Conservation (phyloP, 1,140 invertebrate genomes). For the Psilanteris sp. region DNA sequence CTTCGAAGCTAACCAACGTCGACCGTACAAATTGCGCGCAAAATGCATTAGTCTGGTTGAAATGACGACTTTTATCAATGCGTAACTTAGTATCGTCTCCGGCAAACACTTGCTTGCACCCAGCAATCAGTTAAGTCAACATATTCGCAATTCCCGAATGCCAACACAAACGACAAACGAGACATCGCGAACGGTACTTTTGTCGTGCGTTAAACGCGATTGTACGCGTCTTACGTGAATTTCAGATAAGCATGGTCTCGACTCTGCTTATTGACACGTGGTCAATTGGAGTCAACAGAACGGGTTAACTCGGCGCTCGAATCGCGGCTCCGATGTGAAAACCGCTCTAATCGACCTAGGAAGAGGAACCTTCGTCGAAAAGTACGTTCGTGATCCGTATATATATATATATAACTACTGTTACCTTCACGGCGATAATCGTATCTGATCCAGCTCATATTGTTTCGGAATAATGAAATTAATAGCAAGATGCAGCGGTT, state of each 20-base stretch:
- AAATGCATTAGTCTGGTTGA: no score
- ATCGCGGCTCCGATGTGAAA: conserved; percentile 28
- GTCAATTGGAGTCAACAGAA: conserved; percentile 75
- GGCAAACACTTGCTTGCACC: background rate
- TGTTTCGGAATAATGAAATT: conserved; percentile 39
- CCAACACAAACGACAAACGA: conserved; percentile 1
- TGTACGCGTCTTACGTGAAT: conserved; percentile 11
- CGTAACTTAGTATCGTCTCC: no score
- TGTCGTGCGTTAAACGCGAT: no score
- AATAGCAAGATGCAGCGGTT: conserved; percentile 21
- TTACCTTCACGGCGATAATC: conserved; percentile 34
- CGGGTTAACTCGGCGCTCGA: conserved; percentile 68
- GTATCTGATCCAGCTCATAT: conserved; percentile 24
- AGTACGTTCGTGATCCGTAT: no score
- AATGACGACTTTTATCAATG: no score
- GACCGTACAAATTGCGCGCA: no score
- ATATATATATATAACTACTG: conserved; percentile 8
- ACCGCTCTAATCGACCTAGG: conserved; percentile 14
- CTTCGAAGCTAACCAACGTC: no score
- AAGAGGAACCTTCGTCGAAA: conserved; percentile 18
- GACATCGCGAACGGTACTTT: background rate
- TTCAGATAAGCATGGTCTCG: conserved; percentile 50
- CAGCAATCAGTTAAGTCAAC: conserved; percentile 6
- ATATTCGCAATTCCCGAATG: background rate
- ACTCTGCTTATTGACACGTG: conserved; percentile 73